Base-by-base conservation (phyloP, 2,797 vertebrate species). In the Pangasius larnaudii region DNA sequence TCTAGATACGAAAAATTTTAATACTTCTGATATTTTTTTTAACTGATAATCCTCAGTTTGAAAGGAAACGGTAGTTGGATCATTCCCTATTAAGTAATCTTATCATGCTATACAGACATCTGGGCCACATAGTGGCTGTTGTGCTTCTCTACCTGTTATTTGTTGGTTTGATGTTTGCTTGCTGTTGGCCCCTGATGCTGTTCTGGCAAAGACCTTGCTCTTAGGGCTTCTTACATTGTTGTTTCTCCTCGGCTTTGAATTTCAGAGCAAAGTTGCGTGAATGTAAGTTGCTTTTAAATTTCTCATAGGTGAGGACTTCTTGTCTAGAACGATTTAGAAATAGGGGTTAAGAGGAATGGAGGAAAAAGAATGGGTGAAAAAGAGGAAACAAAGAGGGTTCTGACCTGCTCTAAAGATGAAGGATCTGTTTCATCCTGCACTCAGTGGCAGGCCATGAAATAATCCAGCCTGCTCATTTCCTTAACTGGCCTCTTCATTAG, bases 401-500 rank as follows among this genome's bases (percentile, higher is more conserved):
- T 86, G 69, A 85, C 82, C 33, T n/a, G 61, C 81, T 84, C 69
- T 85, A 88, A 89, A 84, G 84, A 89, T 86, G 82, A 92, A 30
- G 78, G 85, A 89, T 89, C 82, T 75, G 79, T 89, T 91, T 91
- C 88, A 91, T 91, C 89, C 87, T 88, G 65, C 53, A 42, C 79
- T 84, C 80, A 69, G 79, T 84, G 59, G 85, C 86, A 84, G 63
- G 65, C 90, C 33, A 39, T 67, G 63, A 85, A 86, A 89, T 90
- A 91, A 92, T 91, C 91, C 69, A 36, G 85, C 72, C 63, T 67
- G 89, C 58, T 83, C 91, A 87, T 88, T 84, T 91, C 84, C 91
- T 89, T 88, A 87, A 9, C 88, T 89, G 88, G 83, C 88, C 89
- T 88, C 58, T 88, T 89, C 88, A 91, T 92, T 93, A 88, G 87